Base-by-base conservation (phyloP, 2,797 vertebrate genomes). In the Alectoris magna region DNA sequence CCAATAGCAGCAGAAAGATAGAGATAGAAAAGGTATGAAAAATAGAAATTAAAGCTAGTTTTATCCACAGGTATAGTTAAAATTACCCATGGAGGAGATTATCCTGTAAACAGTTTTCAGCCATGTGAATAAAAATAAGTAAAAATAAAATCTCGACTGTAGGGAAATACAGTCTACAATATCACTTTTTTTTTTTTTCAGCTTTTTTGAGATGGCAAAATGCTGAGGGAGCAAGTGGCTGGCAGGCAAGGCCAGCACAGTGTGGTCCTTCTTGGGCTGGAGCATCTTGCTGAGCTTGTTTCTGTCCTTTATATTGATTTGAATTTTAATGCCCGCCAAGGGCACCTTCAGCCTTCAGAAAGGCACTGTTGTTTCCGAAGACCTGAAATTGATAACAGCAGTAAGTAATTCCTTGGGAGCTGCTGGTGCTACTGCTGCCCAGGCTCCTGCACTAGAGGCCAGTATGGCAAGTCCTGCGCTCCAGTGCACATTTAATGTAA, bases 291-390 rank as follows among this genome's bases (percentile, higher is more conserved):
- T 87, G 86, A 88, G 78, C 75, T 77, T 5, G 41, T 83, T 53
- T 59, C 67, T 63, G 58, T 71, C 5, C 0, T 17, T 49, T 7
- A 1, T 64, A 87, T 70, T 46, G 78, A 94, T 80, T 43, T 71
- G 72, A 89, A 85, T 91, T 82, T 34, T 53, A 78, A 69, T 85
- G 88, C 46, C 3, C 55, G 22, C 59, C 88, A 87, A 94, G 87
- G 93, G 88, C 94, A 95, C 87, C 81, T 95, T 83, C 90, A 85
- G 46, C 86, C 91, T 74, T 64, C 84, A 84, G 84, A 62, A 68
- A 74, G 53, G 41, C 24, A 9, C 63, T 19, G 3, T 51, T 77
- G 27, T 70, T 90, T 88, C 83, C 34, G 0, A 68, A 74, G 74
- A 7, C 6, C 72, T 93, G 86, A 69, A 80, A 74, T 72, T 90